Evolutionary conservation across 2,888 invertebrate species (phyloP), one percentile per base, ranked within the genome.

Genomic region (Vesta saturnalis): DNA sequence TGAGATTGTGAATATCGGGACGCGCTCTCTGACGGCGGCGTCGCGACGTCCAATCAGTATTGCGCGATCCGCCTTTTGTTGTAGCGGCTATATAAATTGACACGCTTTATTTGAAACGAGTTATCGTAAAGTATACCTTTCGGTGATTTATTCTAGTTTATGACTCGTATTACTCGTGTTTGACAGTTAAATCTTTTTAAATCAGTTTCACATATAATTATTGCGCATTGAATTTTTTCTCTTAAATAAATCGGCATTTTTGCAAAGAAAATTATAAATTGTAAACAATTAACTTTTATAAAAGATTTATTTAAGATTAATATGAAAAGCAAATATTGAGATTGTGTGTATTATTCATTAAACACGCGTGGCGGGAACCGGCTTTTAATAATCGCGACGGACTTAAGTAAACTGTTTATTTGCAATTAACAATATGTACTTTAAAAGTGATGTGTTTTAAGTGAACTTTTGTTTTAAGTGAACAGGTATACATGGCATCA

Each of bases 31-130:
- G 49, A 62, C 62, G 62, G 58, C 67, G 59, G 67, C 67, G 67
- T 67, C 67, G 63, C 59, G 60, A 63, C 67, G 67, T 60, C 58
- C 60, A 63, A 63, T 56, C 59, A 67, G 67, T 67, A 19, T 60
- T 55, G 60, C 60, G 60, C 63, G 67, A 59, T 54, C 60, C 59
- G 55, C 60, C 60, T 57, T 59, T 16, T 55, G 39, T 35, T 62
- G 8, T 2, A 18, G 49, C 35, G 30, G 60, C 18, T 49, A 49
- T 49, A 49, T 49, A 49, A 49, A 49, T 49, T 18, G 5, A 5
- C 14, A 49, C 47, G 46, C 43, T 21, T 52, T 16, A 55, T 54
- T 55, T 21, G 39, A 54, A 54, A 55, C 62, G 43, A 62, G 21
- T 46, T 54, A 39, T 39, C 60, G 55, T 54, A 54, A 54, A 62